A percentile compares a stretch with the other conserved stretches of the same genome.
phyloP scores from a whole-genome alignment of 2,888 invertebrate species.

The Noctua janthe region DNA sequence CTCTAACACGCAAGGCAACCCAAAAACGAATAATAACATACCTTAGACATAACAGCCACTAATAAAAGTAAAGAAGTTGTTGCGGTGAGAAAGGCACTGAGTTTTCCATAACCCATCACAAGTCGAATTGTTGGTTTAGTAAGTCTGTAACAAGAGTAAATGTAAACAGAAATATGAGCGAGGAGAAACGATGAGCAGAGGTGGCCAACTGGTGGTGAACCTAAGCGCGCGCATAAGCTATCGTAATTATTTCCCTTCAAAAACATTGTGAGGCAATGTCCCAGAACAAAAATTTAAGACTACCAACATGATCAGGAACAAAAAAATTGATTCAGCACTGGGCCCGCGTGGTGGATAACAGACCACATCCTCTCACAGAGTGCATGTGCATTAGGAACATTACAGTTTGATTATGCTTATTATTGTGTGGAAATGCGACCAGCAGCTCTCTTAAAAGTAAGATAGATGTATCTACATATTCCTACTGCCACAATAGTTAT shows the following conservation, averaged over 20 bases:
- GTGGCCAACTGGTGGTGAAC: background rate
- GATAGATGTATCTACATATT: no score
- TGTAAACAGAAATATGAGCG: background rate
- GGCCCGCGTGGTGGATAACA: no score
- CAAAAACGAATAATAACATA: conserved; percentile 60
- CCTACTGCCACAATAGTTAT: background rate
- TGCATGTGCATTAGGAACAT: background rate
- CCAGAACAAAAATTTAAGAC: background rate
- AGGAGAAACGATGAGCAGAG: background rate
- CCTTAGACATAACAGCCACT: conserved; percentile 88
- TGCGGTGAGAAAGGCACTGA: conserved; percentile 85
- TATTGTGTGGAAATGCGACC: no score
- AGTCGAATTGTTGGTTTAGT: conserved; percentile 87
- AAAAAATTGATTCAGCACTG: no score
- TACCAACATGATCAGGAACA: background rate
- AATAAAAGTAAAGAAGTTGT: conserved; percentile 82
- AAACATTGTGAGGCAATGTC: background rate
- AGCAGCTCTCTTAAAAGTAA: no score
- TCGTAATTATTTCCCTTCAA: background rate
- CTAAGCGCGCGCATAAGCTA: background rate
- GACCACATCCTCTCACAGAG: no score
- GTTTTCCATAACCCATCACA: conserved; percentile 85
- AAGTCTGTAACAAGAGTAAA: conserved; percentile 75
- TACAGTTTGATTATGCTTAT: background rate
- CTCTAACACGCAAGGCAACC: background rate